A percentile compares a stretch with the other conserved stretches of the same genome.
Evolutionary conservation across 2,888 invertebrate species (phyloP).

Genomic region (Pristionchus exspectatus): DNA sequence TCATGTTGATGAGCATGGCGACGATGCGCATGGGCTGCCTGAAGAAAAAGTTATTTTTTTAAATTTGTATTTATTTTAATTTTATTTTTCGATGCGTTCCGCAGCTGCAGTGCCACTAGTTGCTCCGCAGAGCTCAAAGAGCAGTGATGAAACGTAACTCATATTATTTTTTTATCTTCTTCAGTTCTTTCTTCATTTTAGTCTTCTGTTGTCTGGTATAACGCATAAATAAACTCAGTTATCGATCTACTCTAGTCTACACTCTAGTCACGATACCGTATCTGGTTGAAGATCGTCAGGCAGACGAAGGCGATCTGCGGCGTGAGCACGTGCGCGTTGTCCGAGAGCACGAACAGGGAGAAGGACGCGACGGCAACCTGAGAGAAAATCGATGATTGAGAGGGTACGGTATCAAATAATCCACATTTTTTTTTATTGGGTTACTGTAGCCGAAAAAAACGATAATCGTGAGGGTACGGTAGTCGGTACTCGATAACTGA

Average conservation of each 20-base stretch:
- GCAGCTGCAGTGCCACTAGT: no score
- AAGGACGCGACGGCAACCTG: slow-evolving; percentile 88
- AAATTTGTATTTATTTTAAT: not conserved
- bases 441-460: not conserved
- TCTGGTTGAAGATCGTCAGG: slow-evolving; percentile 71
- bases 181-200: no score
- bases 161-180: no score
- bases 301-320: slow-evolving; percentile 80
- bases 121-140: no score
- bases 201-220: no score
- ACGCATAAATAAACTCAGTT: not conserved
- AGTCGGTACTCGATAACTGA: no score
- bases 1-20: slow-evolving; percentile 72
- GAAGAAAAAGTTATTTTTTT: slow-evolving; percentile 19
- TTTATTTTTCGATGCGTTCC: no score
- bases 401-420: not conserved
- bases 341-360: slow-evolving; percentile 86
- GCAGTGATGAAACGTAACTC: no score
- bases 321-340: slow-evolving; percentile 85
- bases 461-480: no score
- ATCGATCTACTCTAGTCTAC: not conserved
- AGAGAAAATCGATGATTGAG: not conserved
- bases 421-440: no score
- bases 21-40: slow-evolving; percentile 73
- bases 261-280: slow-evolving; percentile 37